Base-by-base conservation (phyloP, 2,888 invertebrate species). In the Mesorhabditis belari region DNA sequence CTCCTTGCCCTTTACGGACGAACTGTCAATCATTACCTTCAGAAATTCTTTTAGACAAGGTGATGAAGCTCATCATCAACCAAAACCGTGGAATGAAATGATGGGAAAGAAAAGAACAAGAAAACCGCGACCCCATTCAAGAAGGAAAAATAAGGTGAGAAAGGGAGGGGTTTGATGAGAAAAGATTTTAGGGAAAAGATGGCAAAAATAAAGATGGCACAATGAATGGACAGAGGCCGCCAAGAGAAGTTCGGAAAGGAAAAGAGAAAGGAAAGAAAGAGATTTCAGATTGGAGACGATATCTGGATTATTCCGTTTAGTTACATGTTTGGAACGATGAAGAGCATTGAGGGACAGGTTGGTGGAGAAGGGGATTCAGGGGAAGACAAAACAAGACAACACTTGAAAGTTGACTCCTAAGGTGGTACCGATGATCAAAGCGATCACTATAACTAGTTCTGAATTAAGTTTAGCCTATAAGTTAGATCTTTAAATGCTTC, bases 291-390 rank as follows among this genome's bases (percentile, higher is more conserved):
- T n/a, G 12, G n/a, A 35, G n/a, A 35, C n/a, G 69, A 71, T 51
- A 60, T 72, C 4, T 79, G 79, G 79, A 70, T 70, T n/a, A 77
- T 79, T 54, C 79, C 79, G 4, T 73, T 79, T 60, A 70, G 74
- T 51, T 79, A 79, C 61, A 66, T 71, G 64, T 79, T 79, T 60
- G 79, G 79, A 52, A 73, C 73, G 3, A 61, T 73, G 21, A 73
- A 68, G 49, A 75, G 75, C 2, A 66, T 66, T 2, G 68, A 70
- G 44, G 78, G 79, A 24, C 78, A 79, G 62, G 77, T 67, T 25
- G 29, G 60, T 25, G 6, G 27, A n/a, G n/a, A 5, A 44, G 5
- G 28, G 9, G 5, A 9, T 54, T 24, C 6, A 54, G n/a, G n/a
- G n/a, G n/a, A n/a, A n/a, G n/a, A n/a, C n/a, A 12, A 17, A 6